phyloP scores from a whole-genome alignment of 2,888 invertebrate species.

The Limnephilus auricula region DNA sequence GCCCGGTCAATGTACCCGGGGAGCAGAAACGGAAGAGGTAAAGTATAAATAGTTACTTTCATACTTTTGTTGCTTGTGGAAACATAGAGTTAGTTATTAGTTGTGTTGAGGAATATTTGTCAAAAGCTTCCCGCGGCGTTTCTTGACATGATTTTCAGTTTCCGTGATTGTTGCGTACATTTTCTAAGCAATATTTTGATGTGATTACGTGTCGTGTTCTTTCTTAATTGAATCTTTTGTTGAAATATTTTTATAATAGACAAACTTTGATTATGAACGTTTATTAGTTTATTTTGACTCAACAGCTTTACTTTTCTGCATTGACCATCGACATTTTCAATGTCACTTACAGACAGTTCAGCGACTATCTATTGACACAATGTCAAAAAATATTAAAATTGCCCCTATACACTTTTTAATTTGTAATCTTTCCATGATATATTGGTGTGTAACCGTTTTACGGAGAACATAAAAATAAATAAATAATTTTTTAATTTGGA shows the following conservation, averaged over 20 bases:
- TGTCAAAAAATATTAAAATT: too few species aligned
- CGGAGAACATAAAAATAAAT: too few species aligned
- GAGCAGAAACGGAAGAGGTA: neutral
- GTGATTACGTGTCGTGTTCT: neutral
- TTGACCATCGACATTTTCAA: too few species aligned
- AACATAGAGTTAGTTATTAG: neutral
- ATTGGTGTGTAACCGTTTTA: too few species aligned
- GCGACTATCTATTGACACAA: too few species aligned
- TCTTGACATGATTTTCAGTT: neutral
- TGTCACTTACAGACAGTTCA: too few species aligned
- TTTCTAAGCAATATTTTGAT: neutral
- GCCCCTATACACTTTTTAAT: too few species aligned
- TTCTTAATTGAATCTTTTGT: neutral
- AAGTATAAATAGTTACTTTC: neutral
- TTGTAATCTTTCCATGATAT: too few species aligned
- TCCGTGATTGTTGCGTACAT: neutral
- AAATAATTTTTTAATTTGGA: too few species aligned
- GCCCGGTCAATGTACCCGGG: neutral
- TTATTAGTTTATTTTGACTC: neutral
- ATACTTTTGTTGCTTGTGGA: neutral
- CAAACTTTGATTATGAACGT: neutral
- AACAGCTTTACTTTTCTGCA: too few species aligned
- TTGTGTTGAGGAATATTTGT: neutral
- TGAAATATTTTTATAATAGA: neutral
- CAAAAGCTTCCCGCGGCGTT: neutral